Percentiles rank a stretch among this genome's conserved stretches.
phyloP scores from a whole-genome alignment of 2,113 vertebrate species.

The Tyto alba region DNA sequence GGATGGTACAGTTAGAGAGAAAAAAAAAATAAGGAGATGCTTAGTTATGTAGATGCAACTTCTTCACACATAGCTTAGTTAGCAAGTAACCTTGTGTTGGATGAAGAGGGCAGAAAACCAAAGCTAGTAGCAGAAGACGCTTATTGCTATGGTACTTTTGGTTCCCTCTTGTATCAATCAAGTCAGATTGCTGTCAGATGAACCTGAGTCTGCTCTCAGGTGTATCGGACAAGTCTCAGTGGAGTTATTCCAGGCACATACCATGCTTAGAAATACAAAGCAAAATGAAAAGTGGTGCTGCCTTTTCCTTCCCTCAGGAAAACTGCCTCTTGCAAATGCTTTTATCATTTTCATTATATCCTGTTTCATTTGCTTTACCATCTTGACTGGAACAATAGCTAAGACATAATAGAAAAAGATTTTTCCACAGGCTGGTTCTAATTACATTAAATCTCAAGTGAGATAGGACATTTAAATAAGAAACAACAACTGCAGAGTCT shows the following conservation, averaged over 20 bases:
- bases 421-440: conserved; percentile 56
- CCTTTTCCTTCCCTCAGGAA: conserved; percentile 31
- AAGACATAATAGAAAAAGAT: conserved; percentile 32
- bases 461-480: conserved; percentile 53
- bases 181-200: neutral
- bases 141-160: neutral
- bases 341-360: conserved; percentile 54
- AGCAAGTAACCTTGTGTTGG: neutral
- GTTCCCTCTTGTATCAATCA: neutral
- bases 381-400: conserved; percentile 52
- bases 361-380: conserved; percentile 54
- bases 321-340: conserved; percentile 11
- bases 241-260: neutral
- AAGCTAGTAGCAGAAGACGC: neutral
- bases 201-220: neutral
- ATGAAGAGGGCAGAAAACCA: neutral
- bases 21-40: neutral
- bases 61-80: neutral
- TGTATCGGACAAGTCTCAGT: neutral
- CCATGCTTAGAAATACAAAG: neutral
- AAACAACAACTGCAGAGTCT: conserved; percentile 50
- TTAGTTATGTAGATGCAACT: neutral
- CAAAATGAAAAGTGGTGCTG: conserved; percentile 1
- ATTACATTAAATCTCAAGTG: conserved; percentile 54
- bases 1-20: neutral